phyloP scores from a whole-genome alignment of 1,140 invertebrate species.

The Zophobas morio region DNA sequence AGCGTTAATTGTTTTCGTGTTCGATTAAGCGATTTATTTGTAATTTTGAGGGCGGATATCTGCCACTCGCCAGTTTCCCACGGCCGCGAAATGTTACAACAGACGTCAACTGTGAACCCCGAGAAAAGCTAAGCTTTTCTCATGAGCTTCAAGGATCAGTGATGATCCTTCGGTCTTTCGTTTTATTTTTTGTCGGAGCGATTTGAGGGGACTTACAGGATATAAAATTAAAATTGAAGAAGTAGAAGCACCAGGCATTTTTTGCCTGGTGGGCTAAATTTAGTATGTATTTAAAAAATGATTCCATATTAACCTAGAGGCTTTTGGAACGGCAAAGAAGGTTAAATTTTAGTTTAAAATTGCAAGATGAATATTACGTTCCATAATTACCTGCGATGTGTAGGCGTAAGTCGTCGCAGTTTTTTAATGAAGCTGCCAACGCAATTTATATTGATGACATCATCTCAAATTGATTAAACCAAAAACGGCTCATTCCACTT shows the following conservation, averaged over 20 bases:
- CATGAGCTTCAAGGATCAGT: slow-evolving; percentile 24
- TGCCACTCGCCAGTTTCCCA: neutral
- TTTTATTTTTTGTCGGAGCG: slow-evolving; percentile 11
- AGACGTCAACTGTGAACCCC: slow-evolving; percentile 29
- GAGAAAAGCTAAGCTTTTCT: slow-evolving; percentile 31
- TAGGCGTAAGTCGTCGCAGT: too few relatives aligned
- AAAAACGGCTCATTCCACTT: too few relatives aligned
- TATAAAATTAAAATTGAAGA: slow-evolving; percentile 9
- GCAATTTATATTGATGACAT: too few relatives aligned
- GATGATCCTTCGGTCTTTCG: slow-evolving; percentile 21
- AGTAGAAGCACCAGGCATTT: neutral
- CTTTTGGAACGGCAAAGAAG: too few relatives aligned
- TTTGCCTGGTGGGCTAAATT: neutral
- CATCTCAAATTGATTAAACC: too few relatives aligned
- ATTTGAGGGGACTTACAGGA: neutral
- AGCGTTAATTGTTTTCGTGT: slow-evolving; percentile 7
- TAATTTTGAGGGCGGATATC: slow-evolving; percentile 11
- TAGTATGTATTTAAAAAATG: too few relatives aligned
- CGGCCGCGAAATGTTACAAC: slow-evolving; percentile 19
- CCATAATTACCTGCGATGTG: too few relatives aligned
- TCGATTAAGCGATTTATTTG: slow-evolving; percentile 33
- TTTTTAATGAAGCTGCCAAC: too few relatives aligned
- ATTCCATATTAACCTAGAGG: too few relatives aligned
- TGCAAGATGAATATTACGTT: too few relatives aligned
- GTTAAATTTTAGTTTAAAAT: too few relatives aligned